Base-by-base conservation (phyloP, 2,797 vertebrate species). In the Mus minutoides region DNA sequence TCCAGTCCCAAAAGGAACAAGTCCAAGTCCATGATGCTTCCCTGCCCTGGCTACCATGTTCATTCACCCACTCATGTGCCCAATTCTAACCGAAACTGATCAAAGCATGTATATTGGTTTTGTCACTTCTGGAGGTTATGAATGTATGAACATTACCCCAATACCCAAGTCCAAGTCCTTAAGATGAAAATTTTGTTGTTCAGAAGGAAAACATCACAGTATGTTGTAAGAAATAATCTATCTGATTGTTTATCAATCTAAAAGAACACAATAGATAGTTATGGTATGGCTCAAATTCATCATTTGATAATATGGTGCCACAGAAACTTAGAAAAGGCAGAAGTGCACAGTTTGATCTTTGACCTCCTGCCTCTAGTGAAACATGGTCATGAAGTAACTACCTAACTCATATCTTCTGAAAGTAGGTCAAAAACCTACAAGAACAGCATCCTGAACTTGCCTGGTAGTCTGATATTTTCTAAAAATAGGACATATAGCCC, bases 121-220 rank as follows among this genome's bases (percentile, higher is more conserved):
- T 93, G 12, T 11, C 2, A 54, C 1, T 84, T 88, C 2, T 88
- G 56, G 83, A 52, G 34, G 85, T 2, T 64, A 13, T 67, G 17
- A 96, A 86, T 3, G 83, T 6, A 52, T 91, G 64, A 67, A 75
- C 22, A 93, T 78, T 75, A 83, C 83, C 82, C 92, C 67, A 89
- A 86, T 54, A 19, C 4, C 58, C 73, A 62, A 82, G 62, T 46
- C 8, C 17, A 69, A 82, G 62, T 46, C 8, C 19, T 49, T 80
- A 67, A 69, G 58, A 46, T 31, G n/a, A 43, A 37, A 76, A 40
- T 73, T 11, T 80, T 90, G 19, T 75, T 31, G 11, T 78, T 78
- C 19, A 64, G 52, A 79, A 40, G 26, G 49, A 88, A 17, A 64
- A 49, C 21, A 7, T 40, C 21, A 78, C 34, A 83, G 29, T 71